Conservation (phyloP, 2,888 invertebrate species). For the Halocaridina rubra region DNA sequence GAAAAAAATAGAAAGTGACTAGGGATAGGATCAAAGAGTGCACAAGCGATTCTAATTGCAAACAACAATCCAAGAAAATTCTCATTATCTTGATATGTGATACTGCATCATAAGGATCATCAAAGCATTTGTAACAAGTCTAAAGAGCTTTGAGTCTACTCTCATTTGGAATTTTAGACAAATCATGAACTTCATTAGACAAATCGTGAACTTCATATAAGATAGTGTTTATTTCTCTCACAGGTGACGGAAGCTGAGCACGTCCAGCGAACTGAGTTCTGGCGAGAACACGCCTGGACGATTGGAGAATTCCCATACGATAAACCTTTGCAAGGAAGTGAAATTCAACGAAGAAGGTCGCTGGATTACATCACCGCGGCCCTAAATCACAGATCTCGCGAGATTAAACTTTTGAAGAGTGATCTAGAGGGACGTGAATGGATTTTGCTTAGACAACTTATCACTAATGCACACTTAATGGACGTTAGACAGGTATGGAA, state of each 20-base stretch:
- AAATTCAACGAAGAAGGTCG: conserved; percentile 40
- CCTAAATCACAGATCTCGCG: conserved; percentile 29
- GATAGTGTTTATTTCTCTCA: too few relatives aligned
- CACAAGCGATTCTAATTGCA: too few relatives aligned
- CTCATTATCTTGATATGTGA: too few relatives aligned
- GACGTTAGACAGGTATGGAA: neutral
- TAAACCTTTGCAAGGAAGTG: conserved; percentile 25
- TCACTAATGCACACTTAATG: conserved; percentile 19
- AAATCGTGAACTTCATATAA: too few relatives aligned
- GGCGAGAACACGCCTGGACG: conserved; percentile 61
- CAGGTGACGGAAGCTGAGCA: conserved; percentile 55
- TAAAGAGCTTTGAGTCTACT: too few relatives aligned
- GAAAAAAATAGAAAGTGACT: too few relatives aligned
- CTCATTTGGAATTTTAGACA: too few relatives aligned
- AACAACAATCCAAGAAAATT: too few relatives aligned
- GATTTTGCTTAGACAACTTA: conserved; percentile 55
- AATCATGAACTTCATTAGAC: too few relatives aligned
- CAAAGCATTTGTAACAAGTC: too few relatives aligned
- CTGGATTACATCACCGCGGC: conserved; percentile 45
- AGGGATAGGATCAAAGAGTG: too few relatives aligned
- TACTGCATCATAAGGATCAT: too few relatives aligned
- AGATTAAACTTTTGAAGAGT: conserved; percentile 60
- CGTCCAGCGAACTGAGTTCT: conserved; percentile 55
- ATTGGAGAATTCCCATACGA: conserved; percentile 59
- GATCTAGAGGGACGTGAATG: conserved; percentile 60